A percentile compares a stretch with the other conserved stretches of the same genome.
These are phyloP conservation scores for Lordiphosa clarofinis DNA, from an alignment of 1,140 invertebrate genomes.

Conservation along the genomic window DNA sequence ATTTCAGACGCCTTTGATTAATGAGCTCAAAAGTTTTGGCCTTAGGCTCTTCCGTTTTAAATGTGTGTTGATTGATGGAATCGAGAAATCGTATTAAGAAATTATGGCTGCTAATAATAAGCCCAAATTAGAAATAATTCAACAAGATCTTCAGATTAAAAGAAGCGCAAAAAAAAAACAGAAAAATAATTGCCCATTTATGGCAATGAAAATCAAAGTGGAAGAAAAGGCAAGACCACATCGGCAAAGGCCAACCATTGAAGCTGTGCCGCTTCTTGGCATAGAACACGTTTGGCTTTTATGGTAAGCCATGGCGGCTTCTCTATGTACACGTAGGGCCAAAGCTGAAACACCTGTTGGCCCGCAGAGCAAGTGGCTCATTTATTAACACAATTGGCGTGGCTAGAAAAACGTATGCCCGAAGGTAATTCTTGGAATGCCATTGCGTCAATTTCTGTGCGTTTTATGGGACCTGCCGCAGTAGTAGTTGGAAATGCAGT, in stretches of 20 bases:
- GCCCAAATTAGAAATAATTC: constrained; percentile 6
- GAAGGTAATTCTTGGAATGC: constrained; percentile 45
- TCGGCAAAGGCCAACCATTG: not conserved
- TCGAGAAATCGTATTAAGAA: no score
- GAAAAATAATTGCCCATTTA: no score
- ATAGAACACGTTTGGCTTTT: constrained; percentile 53
- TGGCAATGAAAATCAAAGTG: constrained; percentile 30
- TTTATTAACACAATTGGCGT: constrained; percentile 5
- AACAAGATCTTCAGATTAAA: constrained; percentile 2
- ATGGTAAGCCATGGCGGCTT: constrained; percentile 12
- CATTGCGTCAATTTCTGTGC: constrained; percentile 44
- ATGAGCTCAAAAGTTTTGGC: no score
- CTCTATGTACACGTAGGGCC: not conserved
- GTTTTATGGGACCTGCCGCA: constrained; percentile 29
- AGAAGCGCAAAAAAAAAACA: no score
- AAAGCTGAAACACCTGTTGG: constrained; percentile 48
- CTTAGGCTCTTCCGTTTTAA: no score
- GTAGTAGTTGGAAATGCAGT: constrained; percentile 17
- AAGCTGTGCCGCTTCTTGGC: constrained; percentile 5
- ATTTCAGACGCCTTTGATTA: no score
- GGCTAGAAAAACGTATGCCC: not conserved
- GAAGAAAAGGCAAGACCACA: constrained; percentile 18
- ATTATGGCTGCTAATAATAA: no score
- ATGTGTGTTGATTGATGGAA: no score
- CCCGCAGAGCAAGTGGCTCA: constrained; percentile 21